Base-by-base conservation (phyloP, 2,113 vertebrate species). In the Himantopus leucocephalus region DNA sequence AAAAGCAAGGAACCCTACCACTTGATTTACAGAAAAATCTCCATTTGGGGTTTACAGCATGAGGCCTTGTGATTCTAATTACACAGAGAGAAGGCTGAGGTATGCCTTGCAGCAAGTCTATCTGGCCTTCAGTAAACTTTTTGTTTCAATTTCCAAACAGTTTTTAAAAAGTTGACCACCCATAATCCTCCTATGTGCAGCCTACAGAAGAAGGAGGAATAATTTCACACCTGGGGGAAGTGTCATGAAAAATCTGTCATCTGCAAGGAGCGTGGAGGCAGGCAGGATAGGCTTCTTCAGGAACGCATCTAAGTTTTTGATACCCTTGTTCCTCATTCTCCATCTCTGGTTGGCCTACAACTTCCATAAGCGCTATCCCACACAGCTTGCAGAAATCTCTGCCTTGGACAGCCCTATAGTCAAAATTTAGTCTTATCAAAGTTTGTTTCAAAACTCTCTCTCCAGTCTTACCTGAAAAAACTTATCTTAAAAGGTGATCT, bases 221-320 rank as follows among this genome's bases (percentile, higher is more conserved):
- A 73, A 94, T 58, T 94, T 96, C 64, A 71, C 89, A 94, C 41
- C 45, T 84, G 59, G 23, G 35, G 68, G 68, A 96, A 96, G 64
- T 22, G 64, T 41, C 55, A 84, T 29, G 37, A 88, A 91, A 88
- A 81, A 96, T 41, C 68, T 84, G 72, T 77, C 64, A 92, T 74
- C 50, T 77, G 12, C 34, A 88, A 56, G 45, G 34, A 85, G 26
- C 23, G 5, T 56, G 73, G 68, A 94, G 78, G 85, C 64, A 96
- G 71, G 59, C 55, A 22, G 41, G 35, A 90, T 2, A 86, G 32
- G 52, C 39, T 91, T 76, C 68, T 72, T 92, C 27, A 64, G 59
- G 60, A 88, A 96, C 0, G 16, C 6, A 53, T 56, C 16, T 55
- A 77, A 50, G 11, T 48, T 87, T 75, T 80, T 64, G 60, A 77